Conservation (phyloP, 1,140 invertebrate genomes). For the Melanaphis sacchari region DNA sequence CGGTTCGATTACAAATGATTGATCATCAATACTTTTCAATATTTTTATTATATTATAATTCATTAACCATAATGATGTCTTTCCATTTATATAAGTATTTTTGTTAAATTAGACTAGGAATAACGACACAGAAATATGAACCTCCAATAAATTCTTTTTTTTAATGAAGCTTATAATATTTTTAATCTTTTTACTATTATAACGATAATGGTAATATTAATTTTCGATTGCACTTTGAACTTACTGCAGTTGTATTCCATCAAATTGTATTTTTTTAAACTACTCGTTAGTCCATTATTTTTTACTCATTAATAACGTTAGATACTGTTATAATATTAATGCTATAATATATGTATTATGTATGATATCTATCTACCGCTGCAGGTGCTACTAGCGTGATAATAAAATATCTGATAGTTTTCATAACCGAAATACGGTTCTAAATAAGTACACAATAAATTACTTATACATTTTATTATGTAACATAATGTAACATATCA, state of each 20-base stretch:
- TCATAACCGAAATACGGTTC: background rate
- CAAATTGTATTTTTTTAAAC: background rate
- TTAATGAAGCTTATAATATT: background rate
- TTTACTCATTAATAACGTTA: background rate
- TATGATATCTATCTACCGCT: background rate
- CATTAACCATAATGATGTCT: background rate
- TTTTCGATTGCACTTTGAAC: background rate
- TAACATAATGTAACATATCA: background rate
- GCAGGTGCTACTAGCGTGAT: background rate
- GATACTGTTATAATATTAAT: background rate
- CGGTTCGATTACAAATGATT: background rate
- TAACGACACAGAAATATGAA: background rate
- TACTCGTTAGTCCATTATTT: background rate
- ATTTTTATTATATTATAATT: constrained; percentile 1
- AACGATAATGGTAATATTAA: background rate
- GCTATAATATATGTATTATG: background rate
- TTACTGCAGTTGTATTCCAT: background rate
- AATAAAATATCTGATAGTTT: background rate
- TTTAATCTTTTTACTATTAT: background rate
- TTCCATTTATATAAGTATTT: background rate
- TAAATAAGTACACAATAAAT: background rate
- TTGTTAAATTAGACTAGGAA: background rate
- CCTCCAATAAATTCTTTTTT: background rate
- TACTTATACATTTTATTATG: background rate
- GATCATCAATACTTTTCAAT: background rate